phyloP scores from a whole-genome alignment of 2,797 vertebrate genomes.

The Notolepis coatsorum region DNA sequence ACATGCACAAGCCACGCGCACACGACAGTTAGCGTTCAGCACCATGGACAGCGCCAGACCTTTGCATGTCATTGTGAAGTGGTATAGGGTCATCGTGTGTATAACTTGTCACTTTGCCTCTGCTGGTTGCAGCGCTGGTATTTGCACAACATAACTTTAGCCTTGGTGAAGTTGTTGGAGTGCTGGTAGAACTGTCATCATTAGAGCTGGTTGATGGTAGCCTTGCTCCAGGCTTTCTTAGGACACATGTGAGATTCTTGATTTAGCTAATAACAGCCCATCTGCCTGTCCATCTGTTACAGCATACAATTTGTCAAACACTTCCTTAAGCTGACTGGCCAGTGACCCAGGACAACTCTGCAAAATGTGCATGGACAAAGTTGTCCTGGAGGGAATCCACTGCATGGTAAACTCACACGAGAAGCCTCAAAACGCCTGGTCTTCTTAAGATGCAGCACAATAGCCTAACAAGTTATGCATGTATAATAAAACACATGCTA shows the following conservation, averaged over 20 bases:
- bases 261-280: background rate
- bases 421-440: conserved; percentile 6
- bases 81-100: background rate
- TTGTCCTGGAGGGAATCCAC: conserved; percentile 25
- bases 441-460: conserved; percentile 18
- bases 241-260: background rate
- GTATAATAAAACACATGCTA: no score
- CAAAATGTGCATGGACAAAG: background rate
- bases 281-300: background rate
- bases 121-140: background rate
- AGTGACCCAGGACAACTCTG: background rate
- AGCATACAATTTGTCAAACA: background rate
- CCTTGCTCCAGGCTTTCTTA: background rate
- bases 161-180: background rate
- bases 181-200: background rate
- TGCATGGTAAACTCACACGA: conserved; percentile 8
- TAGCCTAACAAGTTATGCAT: conserved; percentile 14
- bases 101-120: background rate
- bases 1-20: background rate
- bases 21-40: conserved; percentile 49
- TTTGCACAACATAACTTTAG: background rate
- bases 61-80: background rate
- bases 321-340: background rate
- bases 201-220: background rate
- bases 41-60: conserved; percentile 66